Evolutionary conservation across 2,113 vertebrate species (phyloP).

Genomic region (Siniperca knerii): DNA sequence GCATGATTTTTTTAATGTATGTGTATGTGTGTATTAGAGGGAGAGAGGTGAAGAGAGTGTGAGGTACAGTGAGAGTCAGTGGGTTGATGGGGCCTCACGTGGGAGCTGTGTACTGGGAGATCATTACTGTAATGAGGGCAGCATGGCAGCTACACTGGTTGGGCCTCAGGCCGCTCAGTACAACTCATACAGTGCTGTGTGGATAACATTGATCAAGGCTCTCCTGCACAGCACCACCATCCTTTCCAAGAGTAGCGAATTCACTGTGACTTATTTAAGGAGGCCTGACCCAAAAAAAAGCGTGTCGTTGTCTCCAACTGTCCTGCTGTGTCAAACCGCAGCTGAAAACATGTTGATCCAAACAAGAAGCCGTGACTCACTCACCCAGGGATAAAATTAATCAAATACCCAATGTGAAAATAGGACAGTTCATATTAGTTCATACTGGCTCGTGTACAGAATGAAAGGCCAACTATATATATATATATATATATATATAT

Average conservation of each 20-base stretch:
- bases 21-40: neutral
- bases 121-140: slow-evolving; percentile 82
- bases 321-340: slow-evolving; percentile 30
- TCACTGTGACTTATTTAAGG: slow-evolving; percentile 67
- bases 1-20: neutral
- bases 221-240: slow-evolving; percentile 29
- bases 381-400: slow-evolving; percentile 50
- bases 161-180: slow-evolving; percentile 61
- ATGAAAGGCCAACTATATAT: neutral
- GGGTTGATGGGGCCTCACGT: slow-evolving; percentile 63
- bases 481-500: neutral
- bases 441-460: slow-evolving; percentile 27
- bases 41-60: slow-evolving; percentile 21
- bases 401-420: slow-evolving; percentile 55
- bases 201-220: slow-evolving; percentile 71
- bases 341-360: slow-evolving; percentile 44
- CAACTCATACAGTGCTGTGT: slow-evolving; percentile 60
- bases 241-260: slow-evolving; percentile 50
- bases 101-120: slow-evolving; percentile 70
- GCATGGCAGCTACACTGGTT: slow-evolving; percentile 64
- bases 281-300: slow-evolving; percentile 55
- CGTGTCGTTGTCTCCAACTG: slow-evolving; percentile 18
- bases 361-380: slow-evolving; percentile 47
- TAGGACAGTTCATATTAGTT: slow-evolving; percentile 34
- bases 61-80: slow-evolving; percentile 46